Conservation (phyloP, 1,140 invertebrate genomes). For the Phocides pigmalion region DNA sequence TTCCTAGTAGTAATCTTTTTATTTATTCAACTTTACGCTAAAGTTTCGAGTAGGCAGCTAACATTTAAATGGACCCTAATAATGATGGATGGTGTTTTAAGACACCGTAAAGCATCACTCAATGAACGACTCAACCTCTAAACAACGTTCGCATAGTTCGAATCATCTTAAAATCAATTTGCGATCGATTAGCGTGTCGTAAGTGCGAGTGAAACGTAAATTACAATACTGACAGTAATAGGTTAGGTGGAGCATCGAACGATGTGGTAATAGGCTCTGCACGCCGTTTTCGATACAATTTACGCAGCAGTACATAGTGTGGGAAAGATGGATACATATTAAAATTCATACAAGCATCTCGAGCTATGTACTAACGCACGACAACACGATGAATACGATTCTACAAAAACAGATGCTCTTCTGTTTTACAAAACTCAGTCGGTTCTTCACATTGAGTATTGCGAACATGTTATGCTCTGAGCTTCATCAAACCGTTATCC, state of each 20-base stretch:
- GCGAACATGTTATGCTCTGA: too few relatives aligned
- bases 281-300: constrained; percentile 29
- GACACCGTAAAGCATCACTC: constrained; percentile 17
- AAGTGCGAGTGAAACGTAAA: constrained; percentile 39
- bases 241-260: constrained; percentile 35
- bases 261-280: constrained; percentile 35
- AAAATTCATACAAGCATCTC: constrained; percentile 38
- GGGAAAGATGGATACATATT: constrained; percentile 13
- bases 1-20: too few relatives aligned
- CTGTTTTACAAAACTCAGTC: too few relatives aligned
- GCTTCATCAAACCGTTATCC: too few relatives aligned
- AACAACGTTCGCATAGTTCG: constrained; percentile 23
- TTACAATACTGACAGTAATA: constrained; percentile 46
- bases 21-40: too few relatives aligned
- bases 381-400: too few relatives aligned
- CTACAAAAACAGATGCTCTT: too few relatives aligned
- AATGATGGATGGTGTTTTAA: constrained; percentile 9
- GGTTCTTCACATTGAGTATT: too few relatives aligned
- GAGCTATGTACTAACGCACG: too few relatives aligned
- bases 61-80: neutral
- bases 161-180: constrained; percentile 43
- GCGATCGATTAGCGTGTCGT: constrained; percentile 29
- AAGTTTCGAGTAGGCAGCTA: neutral
- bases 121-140: constrained; percentile 17
- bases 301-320: neutral